Evolutionary conservation across 2,113 vertebrate species (phyloP), one percentile per base, ranked within the genome.

Genomic region (Otolemur garnettii): DNA sequence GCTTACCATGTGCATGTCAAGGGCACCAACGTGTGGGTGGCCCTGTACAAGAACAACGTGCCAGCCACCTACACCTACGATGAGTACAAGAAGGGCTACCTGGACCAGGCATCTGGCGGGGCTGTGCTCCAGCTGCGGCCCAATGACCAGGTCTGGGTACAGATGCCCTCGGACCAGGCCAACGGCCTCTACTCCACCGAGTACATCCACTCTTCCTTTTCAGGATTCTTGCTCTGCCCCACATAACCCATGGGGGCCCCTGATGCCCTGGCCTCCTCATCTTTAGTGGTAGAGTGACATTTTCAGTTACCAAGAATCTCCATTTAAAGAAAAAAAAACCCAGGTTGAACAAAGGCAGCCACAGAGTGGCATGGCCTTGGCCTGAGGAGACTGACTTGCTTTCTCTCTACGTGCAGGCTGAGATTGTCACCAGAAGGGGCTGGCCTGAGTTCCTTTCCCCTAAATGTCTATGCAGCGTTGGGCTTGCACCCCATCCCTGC

Each of bases 131-230:
- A 99, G 99, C 99, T 99, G 83, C 99, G 99, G 98, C 99, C 99
- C 98, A 99, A 99, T 0, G 99, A 99, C 98, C 99, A 99, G 97
- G 99, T 99, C 93, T 99, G 99, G 99, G 98, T 99, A 94, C 99
- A 99, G 97, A 99, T 99, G 99, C 99, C 99, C 60, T 99, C 99
- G 22, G 99, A 99, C 98, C 99, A 99, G 98, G 99, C 99, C 96
- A 99, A 99, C 0, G 99, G 99, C 96, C 98, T 99, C 95, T 99
- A 99, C 98, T 99, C 99, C 97, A 99, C 99, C 0, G 99, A 99
- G 97, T 99, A 99, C 98, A 99, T 99, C 98, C 99, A 99, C 97
- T 99, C 99, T 68, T 99, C 99, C 97, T 99, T 99, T 98, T 99
- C 99, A 18, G 99, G 99, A 95, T 99, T 99, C 98, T 98, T 99